Conservation (phyloP, 2,797 vertebrate genomes). For the Nothura maculosa region DNA sequence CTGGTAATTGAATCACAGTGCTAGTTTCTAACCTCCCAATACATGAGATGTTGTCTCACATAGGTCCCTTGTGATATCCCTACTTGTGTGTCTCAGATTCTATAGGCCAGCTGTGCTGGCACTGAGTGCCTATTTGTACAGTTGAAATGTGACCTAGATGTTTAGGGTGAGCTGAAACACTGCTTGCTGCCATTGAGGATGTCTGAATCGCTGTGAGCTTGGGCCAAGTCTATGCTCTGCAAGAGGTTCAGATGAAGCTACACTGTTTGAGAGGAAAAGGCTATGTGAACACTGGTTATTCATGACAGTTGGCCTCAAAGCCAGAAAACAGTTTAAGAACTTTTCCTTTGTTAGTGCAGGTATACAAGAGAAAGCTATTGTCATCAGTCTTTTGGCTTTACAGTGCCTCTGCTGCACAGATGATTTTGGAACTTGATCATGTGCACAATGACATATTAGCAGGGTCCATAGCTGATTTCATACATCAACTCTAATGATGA, state of each 20-base stretch:
- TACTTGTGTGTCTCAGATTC: background rate
- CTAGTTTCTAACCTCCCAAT: background rate
- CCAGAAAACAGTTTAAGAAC: background rate
- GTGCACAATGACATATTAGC: background rate
- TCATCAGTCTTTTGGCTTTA: background rate
- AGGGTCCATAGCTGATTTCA: background rate
- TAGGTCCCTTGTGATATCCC: accelerated
- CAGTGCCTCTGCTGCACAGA: background rate
- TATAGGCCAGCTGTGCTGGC: accelerated
- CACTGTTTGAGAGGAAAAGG: accelerated
- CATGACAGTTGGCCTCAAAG: background rate
- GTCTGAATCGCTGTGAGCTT: background rate
- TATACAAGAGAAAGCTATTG: background rate
- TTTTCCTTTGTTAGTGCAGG: background rate
- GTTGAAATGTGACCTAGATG: background rate
- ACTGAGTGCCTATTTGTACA: accelerated
- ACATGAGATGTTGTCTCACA: background rate
- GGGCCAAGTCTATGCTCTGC: background rate
- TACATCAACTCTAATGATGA: background rate
- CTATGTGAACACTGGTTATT: background rate
- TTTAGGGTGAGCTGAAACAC: background rate
- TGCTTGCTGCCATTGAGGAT: background rate
- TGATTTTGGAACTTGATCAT: background rate
- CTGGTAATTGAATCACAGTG: background rate
- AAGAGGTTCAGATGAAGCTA: background rate